phyloP scores from a whole-genome alignment of 2,888 invertebrate genomes.

The Himalopsyche kuldschensis region DNA sequence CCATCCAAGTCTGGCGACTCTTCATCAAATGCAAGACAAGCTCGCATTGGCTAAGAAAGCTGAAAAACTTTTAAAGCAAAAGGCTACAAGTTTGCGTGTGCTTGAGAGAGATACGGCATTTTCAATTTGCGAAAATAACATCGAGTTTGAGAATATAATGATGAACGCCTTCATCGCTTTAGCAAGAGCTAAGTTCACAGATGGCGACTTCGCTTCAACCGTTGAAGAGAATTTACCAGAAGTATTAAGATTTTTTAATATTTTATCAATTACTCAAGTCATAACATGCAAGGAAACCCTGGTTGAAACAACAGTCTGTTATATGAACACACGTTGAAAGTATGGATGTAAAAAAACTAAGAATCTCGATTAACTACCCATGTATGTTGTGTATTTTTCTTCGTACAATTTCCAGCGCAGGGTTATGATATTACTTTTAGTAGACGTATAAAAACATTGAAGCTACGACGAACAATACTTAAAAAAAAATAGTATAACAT shows the following conservation, averaged over 20 bases:
- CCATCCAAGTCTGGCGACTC: neutral
- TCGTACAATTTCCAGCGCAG: too few species aligned
- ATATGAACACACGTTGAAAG: neutral
- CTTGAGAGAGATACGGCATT: neutral
- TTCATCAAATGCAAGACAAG: constrained; percentile 9
- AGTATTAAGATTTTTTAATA: constrained; percentile 42
- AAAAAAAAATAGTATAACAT: too few species aligned
- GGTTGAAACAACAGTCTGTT: neutral
- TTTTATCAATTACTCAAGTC: too few species aligned
- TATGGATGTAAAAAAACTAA: too few species aligned
- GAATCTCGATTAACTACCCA: too few species aligned
- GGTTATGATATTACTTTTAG: too few species aligned
- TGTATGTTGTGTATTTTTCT: too few species aligned
- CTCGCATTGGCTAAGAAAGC: constrained; percentile 4
- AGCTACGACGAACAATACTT: too few species aligned
- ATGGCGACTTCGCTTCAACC: constrained; percentile 56
- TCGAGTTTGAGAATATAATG: neutral
- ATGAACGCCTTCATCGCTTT: constrained; percentile 54
- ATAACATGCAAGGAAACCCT: too few species aligned
- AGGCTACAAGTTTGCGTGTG: constrained; percentile 4
- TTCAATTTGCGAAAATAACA: neutral
- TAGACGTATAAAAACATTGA: too few species aligned
- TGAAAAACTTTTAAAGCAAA: neutral
- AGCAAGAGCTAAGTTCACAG: constrained; percentile 55
- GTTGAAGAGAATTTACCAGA: constrained; percentile 55